Conservation (phyloP, 1,140 invertebrate species). For the Aphelinus atriplicis region DNA sequence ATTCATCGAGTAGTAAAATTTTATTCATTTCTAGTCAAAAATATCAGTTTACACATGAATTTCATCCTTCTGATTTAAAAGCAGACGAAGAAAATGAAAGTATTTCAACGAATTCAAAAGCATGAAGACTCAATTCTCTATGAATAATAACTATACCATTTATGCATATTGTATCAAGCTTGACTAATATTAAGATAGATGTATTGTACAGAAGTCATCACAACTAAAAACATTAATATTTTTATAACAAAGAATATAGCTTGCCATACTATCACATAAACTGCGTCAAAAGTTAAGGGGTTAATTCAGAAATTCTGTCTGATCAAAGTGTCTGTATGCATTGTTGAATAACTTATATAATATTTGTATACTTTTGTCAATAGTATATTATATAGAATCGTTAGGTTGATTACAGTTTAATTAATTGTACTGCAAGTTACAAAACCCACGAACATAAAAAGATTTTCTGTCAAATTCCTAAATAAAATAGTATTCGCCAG, state of each 20-base stretch:
- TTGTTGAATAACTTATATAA: constrained; percentile 26
- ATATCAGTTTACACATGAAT: too few relatives aligned
- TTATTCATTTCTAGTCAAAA: too few relatives aligned
- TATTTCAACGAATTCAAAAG: too few relatives aligned
- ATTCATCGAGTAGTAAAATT: too few relatives aligned
- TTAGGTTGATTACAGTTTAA: constrained; percentile 43
- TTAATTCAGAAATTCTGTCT: constrained; percentile 19
- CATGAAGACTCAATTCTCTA: too few relatives aligned
- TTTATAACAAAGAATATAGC: constrained; percentile 28
- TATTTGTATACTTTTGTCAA: constrained; percentile 35
- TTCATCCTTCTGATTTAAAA: too few relatives aligned
- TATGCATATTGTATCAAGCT: constrained; percentile 14
- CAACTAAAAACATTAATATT: constrained; percentile 21
- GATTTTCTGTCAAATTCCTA: constrained; percentile 35
- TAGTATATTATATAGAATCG: constrained; percentile 45
- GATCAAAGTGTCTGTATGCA: constrained; percentile 19
- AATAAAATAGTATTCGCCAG: constrained; percentile 40
- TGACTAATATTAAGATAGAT: constrained; percentile 26
- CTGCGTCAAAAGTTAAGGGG: constrained; percentile 16
- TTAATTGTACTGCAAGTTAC: constrained; percentile 43
- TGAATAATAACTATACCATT: not conserved
- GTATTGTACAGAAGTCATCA: constrained; percentile 27
- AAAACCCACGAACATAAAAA: constrained; percentile 40
- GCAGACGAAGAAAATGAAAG: too few relatives aligned
- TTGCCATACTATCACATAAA: constrained; percentile 7